Evolutionary conservation across 2,888 invertebrate species (phyloP), one percentile per base, ranked within the genome.

Genomic region (Drosophila nr. fundita): DNA sequence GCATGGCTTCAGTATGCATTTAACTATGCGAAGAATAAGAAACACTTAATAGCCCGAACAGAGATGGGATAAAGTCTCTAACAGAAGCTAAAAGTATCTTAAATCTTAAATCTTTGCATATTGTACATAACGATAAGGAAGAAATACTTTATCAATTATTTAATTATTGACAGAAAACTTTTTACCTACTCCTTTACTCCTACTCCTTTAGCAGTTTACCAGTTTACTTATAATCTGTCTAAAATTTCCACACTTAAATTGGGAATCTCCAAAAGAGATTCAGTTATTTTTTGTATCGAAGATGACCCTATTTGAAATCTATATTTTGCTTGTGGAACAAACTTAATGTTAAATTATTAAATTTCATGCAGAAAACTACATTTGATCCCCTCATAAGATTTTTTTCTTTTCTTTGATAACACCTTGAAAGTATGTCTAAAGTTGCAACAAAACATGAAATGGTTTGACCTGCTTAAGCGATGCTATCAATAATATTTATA

Each of bases 401-500:
- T 11, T 42, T n/a, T n/a, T 40, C 3, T 0, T n/a, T 45, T 45
- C 45, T 13, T 21, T 13, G n/a, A 40, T 40, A 42, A 42, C 15
- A 24, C 15, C 4, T 45, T 45, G 21, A 21, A 32, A 32, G 6
- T 18, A 2, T n/a, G 10, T 29, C 18, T 18, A 7, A 53, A 36
- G 34, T 24, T 18, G 50, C 18, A 50, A 29, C 24, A 24, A 24
- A 45, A n/a, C 36, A 5, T 11, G n/a, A 5, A 36, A 10, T 53
- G 2, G 11, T 38, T 13, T 55, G 29, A 57, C 6, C 29, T 30
- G 29, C 10, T 24, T 45, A 3, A 21, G 10, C 40, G n/a, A 30
- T 42, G 42, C 4, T 10, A 57, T 57, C 57, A 30, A 42, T 57
- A 57, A 13, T 30, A 42, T 57, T 57, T 21, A 30, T 57, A 61